Conservation (phyloP, 2,797 vertebrate species). For the Xenopus petersii region DNA sequence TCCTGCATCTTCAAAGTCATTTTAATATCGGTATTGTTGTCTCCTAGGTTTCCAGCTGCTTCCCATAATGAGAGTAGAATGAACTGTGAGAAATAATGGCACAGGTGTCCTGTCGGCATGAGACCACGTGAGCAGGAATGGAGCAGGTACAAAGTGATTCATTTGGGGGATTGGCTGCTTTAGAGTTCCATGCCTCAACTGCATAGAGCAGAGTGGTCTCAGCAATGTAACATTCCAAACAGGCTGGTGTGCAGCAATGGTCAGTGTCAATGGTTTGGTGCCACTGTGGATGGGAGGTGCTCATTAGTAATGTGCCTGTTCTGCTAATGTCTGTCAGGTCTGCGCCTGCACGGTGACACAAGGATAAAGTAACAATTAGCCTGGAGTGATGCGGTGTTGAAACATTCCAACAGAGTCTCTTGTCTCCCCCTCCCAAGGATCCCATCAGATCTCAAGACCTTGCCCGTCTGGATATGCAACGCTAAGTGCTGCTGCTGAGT, state of each 20-base stretch:
- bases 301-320: not conserved
- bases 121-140: too few relatives aligned
- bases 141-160: too few relatives aligned
- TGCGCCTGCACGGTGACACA: slow-evolving; percentile 38
- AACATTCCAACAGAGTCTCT: slow-evolving; percentile 49
- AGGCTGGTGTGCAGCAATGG: not conserved
- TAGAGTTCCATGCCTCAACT: too few relatives aligned
- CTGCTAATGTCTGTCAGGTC: slow-evolving; percentile 32
- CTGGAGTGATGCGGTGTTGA: slow-evolving; percentile 48
- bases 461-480: slow-evolving; percentile 31
- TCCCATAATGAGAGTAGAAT: too few relatives aligned
- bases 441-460: slow-evolving; percentile 55
- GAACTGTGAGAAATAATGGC: too few relatives aligned
- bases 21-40: too few relatives aligned
- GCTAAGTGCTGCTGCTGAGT: slow-evolving; percentile 66
- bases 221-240: too few relatives aligned
- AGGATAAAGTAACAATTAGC: slow-evolving; percentile 52
- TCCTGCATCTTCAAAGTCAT: too few relatives aligned
- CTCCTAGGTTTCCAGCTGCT: too few relatives aligned
- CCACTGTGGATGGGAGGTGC: not conserved
- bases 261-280: not conserved
- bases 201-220: too few relatives aligned
- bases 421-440: slow-evolving; percentile 42
- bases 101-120: too few relatives aligned
- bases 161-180: too few relatives aligned